Conservation (phyloP, 2,113 vertebrate genomes). For the Murina feae region DNA sequence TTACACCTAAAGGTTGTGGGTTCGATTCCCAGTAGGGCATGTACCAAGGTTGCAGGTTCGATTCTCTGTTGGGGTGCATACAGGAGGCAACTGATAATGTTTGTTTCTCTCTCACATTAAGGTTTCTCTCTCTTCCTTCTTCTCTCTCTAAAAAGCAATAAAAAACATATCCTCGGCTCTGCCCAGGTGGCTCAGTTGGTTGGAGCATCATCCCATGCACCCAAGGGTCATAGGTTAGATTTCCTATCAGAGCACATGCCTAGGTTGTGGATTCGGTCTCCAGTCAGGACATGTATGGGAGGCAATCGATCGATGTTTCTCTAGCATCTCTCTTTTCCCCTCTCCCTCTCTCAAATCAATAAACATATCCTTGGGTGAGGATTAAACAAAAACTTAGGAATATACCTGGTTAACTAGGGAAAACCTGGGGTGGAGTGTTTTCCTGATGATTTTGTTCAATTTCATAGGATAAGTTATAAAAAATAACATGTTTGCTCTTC, state of each 20-base stretch:
- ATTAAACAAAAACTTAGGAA: neutral
- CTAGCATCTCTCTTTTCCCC: neutral
- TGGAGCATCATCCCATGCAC: neutral
- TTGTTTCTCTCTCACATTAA: neutral
- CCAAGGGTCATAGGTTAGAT: neutral
- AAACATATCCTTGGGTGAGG: neutral
- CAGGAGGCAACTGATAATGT: neutral
- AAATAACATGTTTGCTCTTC: neutral
- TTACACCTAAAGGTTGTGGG: neutral
- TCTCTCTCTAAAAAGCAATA: neutral
- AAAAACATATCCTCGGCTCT: neutral
- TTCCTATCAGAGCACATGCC: neutral
- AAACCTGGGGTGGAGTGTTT: neutral
- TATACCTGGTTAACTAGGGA: neutral
- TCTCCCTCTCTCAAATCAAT: neutral
- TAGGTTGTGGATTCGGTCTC: neutral
- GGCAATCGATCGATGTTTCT: neutral
- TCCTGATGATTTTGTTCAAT: neutral
- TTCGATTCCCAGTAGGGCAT: neutral
- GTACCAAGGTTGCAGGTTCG: neutral
- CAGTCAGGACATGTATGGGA: neutral
- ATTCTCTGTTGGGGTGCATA: neutral
- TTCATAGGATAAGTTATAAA: neutral
- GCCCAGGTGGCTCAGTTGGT: neutral
- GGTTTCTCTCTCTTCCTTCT: neutral